phyloP scores from a whole-genome alignment of 2,797 vertebrate species.

The Pagetopsis macropterus region DNA sequence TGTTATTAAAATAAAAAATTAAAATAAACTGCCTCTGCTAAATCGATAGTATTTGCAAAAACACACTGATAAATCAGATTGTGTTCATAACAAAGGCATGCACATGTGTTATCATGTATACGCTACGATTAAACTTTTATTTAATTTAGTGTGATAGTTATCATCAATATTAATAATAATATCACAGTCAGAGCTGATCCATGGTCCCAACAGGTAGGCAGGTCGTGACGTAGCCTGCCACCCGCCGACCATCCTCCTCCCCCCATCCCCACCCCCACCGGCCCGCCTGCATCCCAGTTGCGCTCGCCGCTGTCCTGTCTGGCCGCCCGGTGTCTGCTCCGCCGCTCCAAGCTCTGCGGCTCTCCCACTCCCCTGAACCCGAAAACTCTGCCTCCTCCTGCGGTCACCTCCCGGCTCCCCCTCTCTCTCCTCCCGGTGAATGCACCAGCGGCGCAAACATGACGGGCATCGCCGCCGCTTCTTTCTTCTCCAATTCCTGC shows the following conservation, averaged over 20 bases:
- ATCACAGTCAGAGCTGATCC: neutral
- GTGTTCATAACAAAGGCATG: neutral
- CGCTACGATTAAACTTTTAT: neutral
- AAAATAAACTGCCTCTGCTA: neutral
- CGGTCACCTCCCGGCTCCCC: conserved; percentile 66
- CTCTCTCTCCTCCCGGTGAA: conserved; percentile 75
- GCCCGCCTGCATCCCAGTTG: conserved; percentile 85
- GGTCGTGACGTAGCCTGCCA: conserved; percentile 75
- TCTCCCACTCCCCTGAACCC: conserved; percentile 71
- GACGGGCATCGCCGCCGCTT: conserved; percentile 96
- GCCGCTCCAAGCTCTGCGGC: conserved; percentile 70
- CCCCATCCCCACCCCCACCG: conserved; percentile 59
- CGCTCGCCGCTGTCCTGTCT: conserved; percentile 85
- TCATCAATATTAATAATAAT: neutral
- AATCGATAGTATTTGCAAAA: neutral
- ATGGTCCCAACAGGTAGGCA: conserved; percentile 76
- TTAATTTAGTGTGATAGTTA: neutral
- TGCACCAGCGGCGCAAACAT: conserved; percentile 78
- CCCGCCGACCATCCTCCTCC: conserved; percentile 76
- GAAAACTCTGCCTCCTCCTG: conserved; percentile 76
- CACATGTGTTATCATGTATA: neutral
- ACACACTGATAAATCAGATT: neutral
- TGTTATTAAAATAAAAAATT: neutral
- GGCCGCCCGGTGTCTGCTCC: conserved; percentile 78
- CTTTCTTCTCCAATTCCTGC: conserved; percentile 98